Percentiles rank a stretch among this genome's conserved stretches.
Evolutionary conservation across 2,113 vertebrate genomes (phyloP).

Genomic region (Mixornis gularis): DNA sequence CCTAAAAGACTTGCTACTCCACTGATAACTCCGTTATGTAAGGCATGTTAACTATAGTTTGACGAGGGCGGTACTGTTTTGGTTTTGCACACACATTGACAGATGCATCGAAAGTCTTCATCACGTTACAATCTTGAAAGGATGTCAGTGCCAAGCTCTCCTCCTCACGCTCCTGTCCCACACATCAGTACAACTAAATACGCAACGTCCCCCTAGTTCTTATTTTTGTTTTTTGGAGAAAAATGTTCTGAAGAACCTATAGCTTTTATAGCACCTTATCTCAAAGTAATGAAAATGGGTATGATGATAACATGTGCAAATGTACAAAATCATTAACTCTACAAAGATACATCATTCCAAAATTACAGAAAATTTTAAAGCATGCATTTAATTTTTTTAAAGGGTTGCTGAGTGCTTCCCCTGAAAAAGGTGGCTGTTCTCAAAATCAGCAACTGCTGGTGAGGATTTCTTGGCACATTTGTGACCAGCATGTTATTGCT

Average conservation of each 20-base stretch:
- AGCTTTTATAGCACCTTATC: slow-evolving; percentile 82
- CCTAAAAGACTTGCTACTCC: slow-evolving; percentile 76
- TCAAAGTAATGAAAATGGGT: slow-evolving; percentile 82
- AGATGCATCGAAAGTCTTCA: slow-evolving; percentile 64
- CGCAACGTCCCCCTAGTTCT: neutral
- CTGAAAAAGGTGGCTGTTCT: slow-evolving; percentile 82
- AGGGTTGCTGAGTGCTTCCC: slow-evolving; percentile 80
- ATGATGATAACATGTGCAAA: slow-evolving; percentile 92
- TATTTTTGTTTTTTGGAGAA: slow-evolving; percentile 38
- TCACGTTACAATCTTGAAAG: slow-evolving; percentile 63
- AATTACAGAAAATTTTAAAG: slow-evolving; percentile 84
- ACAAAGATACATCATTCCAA: slow-evolving; percentile 84
- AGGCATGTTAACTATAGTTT: slow-evolving; percentile 76
- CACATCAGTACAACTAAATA: slow-evolving; percentile 53
- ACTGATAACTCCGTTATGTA: slow-evolving; percentile 72
- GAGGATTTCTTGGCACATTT: slow-evolving; percentile 82
- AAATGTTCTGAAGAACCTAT: slow-evolving; percentile 73
- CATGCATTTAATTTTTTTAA: slow-evolving; percentile 81
- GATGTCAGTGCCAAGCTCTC: slow-evolving; percentile 62
- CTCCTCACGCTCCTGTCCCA: slow-evolving; percentile 23
- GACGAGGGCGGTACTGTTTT: slow-evolving; percentile 68
- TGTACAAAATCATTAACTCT: slow-evolving; percentile 92
- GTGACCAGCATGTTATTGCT: slow-evolving; percentile 85
- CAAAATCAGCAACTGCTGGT: slow-evolving; percentile 86
- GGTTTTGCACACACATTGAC: slow-evolving; percentile 69